A percentile compares a stretch with the other conserved stretches of the same genome.
These are phyloP conservation scores for Disparrhopalites patrizii DNA, from an alignment of 2,888 invertebrate genomes.

Conservation along the genomic window DNA sequence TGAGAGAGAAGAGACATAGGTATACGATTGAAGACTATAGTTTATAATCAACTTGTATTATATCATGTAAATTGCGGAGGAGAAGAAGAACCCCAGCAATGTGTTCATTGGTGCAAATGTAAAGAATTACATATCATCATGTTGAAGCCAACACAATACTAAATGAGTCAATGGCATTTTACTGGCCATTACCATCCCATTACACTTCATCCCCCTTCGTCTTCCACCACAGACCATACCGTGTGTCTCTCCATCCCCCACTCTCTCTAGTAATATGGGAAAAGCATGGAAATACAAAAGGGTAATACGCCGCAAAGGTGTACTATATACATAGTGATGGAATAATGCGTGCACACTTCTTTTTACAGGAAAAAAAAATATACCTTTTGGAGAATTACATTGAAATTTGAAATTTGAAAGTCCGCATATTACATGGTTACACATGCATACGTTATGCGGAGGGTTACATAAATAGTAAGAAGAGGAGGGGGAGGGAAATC, in stretches of 20 bases:
- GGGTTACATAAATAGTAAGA: too few species aligned
- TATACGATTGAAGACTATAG: slow-evolving; percentile 15
- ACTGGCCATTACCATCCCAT: slow-evolving; percentile 21
- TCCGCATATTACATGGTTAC: too few species aligned
- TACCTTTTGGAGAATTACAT: too few species aligned
- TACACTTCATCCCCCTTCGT: slow-evolving; percentile 4
- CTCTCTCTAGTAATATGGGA: not conserved
- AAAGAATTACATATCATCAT: slow-evolving; percentile 28
- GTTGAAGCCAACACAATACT: slow-evolving; percentile 28
- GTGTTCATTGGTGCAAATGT: slow-evolving; percentile 23
- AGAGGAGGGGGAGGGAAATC: too few species aligned
- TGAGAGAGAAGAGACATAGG: too few species aligned
- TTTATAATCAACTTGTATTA: slow-evolving; percentile 26
- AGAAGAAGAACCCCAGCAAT: too few species aligned
- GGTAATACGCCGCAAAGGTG: not conserved
- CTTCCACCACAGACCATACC: slow-evolving; percentile 4
- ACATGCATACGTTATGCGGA: too few species aligned
- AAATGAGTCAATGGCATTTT: slow-evolving; percentile 34
- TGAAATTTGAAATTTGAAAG: too few species aligned
- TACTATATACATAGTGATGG: not conserved
- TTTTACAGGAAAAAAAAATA: too few species aligned
- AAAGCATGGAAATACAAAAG: not conserved
- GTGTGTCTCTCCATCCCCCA: not conserved
- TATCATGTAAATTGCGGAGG: slow-evolving; percentile 26
- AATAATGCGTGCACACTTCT: too few species aligned